These are phyloP conservation scores for Bucco capensis DNA, from an alignment of 2,113 vertebrate genomes.

Conservation along the genomic window DNA sequence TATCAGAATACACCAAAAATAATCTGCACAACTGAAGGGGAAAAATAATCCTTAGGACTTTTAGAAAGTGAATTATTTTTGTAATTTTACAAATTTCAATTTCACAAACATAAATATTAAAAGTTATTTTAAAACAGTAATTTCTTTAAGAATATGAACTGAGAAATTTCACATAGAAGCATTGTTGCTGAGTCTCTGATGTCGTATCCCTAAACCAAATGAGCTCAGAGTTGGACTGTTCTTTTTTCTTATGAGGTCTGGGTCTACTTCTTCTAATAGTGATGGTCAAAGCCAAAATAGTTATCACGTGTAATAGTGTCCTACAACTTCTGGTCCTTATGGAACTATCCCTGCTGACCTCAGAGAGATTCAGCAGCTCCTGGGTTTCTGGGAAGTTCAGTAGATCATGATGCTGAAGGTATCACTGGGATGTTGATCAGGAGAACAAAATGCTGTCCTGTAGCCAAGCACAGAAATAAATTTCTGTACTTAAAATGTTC, in stretches of 20 bases:
- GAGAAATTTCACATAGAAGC: not conserved
- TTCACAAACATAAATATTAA: not conserved
- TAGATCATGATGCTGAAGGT: not conserved
- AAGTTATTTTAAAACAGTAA: not conserved
- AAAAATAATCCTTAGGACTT: not conserved
- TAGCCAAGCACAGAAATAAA: accelerated
- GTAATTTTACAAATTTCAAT: not conserved
- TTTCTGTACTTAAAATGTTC: not conserved
- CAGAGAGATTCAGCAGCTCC: not conserved
- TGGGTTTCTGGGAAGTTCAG: not conserved
- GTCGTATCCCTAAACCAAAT: not conserved
- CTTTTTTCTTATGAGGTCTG: not conserved
- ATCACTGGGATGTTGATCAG: accelerated
- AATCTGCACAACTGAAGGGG: not conserved
- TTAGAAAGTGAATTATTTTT: not conserved
- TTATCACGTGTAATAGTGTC: not conserved
- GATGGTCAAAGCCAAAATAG: not conserved
- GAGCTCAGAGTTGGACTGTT: not conserved
- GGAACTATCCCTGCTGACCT: not conserved
- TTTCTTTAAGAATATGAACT: not conserved
- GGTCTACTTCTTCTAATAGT: not conserved
- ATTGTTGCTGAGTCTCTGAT: not conserved
- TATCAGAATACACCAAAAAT: not conserved
- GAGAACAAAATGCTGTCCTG: not conserved
- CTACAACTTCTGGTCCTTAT: not conserved